Evolutionary conservation across 2,797 vertebrate species (phyloP), one percentile per base, ranked within the genome.

Genomic region (Pachyuromys duprasi): DNA sequence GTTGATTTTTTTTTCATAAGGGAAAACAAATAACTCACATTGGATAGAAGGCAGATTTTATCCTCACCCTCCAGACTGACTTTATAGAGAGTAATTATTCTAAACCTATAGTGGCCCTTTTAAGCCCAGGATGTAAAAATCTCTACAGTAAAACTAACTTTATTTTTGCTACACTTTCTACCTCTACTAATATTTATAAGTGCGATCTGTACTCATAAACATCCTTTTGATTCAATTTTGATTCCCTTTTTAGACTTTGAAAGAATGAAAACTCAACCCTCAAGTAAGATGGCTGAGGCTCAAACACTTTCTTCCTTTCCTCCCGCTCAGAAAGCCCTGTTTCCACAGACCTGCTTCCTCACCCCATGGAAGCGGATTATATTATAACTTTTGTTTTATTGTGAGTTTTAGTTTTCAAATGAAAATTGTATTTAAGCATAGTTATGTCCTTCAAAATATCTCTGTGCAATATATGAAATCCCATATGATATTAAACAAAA

Each of bases 11-110:
- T 81, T 74, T 65, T 20, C 53, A 88, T 97, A 95, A 95, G 53
- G 95, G 81, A 55, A 91, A 98, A 95, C 24, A 97, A 96, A 42
- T 74, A 93, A 83, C 80, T 92, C 65, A 63, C 6, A 90, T 11
- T 88, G 84, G 92, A 97, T 65, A 88, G 83, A 96, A 91, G 86
- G 14, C 22, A 92, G 70, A 82, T 91, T 31, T 22, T 86, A 5
- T 22, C 18, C 42, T 69, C 0, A 42, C 17, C 13, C 26, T 88
- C 9, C 72, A 93, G 84, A 60, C 5, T 80, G 63, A 92, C 42
- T 83, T 93, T 31, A 55, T 4, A 89, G 57, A 20, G 20, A 2
- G 14, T n/a, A 93, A 65, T 89, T 90, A 82, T 75, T 96, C 9
- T 92, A 4, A 36, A 88, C 81, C 95, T 89, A 20, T 17, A 82